Percentiles rank a stretch among this genome's conserved stretches.
Evolutionary conservation across 1,140 invertebrate genomes (phyloP).

Genomic region (Drosophila simulans): DNA sequence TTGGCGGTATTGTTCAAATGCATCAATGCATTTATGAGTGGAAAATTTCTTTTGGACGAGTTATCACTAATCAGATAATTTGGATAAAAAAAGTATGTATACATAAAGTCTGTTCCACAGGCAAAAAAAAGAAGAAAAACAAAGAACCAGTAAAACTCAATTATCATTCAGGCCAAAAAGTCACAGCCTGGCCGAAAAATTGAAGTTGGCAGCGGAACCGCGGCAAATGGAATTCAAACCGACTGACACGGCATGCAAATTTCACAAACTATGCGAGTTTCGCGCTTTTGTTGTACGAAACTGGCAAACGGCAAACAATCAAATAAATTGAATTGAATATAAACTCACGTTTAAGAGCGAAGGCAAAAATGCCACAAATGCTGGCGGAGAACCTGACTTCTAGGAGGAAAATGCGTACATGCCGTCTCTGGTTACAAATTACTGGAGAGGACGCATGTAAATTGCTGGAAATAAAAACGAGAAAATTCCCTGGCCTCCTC

Average conservation of each 20-base stretch:
- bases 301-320: constrained; percentile 34
- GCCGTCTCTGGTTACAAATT: constrained; percentile 63
- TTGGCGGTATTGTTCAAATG: constrained; percentile 25
- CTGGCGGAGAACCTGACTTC: neutral
- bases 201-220: constrained; percentile 15
- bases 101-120: neutral
- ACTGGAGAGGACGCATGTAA: constrained; percentile 65
- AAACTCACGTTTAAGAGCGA: constrained; percentile 70
- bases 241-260: constrained; percentile 66
- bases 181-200: constrained; percentile 61
- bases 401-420: constrained; percentile 30
- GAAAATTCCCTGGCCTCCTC: constrained; percentile 16
- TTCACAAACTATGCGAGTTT: constrained; percentile 22
- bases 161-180: constrained; percentile 70
- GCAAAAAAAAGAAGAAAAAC: constrained; percentile 25
- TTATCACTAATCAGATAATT: no score
- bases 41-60: constrained; percentile 1
- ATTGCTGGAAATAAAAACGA: constrained; percentile 55
- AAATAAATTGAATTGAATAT: constrained; percentile 80
- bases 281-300: constrained; percentile 41
- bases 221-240: constrained; percentile 40
- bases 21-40: constrained; percentile 29
- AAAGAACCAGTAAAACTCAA: constrained; percentile 58
- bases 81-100: no score
- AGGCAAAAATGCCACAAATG: constrained; percentile 38